Evolutionary conservation across 2,113 vertebrate genomes (phyloP), one percentile per base, ranked within the genome.

Genomic region (Heterotis niloticus): DNA sequence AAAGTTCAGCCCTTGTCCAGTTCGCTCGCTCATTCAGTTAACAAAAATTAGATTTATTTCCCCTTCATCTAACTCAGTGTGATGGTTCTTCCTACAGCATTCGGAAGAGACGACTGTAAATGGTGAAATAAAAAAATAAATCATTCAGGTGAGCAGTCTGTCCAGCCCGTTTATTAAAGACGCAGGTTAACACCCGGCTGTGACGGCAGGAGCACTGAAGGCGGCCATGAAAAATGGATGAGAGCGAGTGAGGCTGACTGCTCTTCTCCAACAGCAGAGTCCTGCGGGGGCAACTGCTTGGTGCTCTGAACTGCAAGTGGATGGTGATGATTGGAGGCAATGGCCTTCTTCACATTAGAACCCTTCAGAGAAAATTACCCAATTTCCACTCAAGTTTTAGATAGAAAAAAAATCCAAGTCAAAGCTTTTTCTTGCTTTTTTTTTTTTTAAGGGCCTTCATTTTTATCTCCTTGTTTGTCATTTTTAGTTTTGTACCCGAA

Each of bases 81-180:
- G 69, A 52, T 0, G 29, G 34, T 52, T 17, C 5, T 71, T 72
- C 10, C 69, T 20, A 54, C 20, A 20, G 69, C 34, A 54, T 54
- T 54, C 24, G 44, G 51, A 5, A 34, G 29, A 72, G n/a, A 51
- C 52, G 69, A 72, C 23, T 11, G 69, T 72, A 72, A 72, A 72
- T 20, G n/a, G 34, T 34, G 34, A 72, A 72, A 72, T 24, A 0
- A 72, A 7, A 44, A 7, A 51, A 51, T 72, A n/a, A 70, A 14
- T 0, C 20, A n/a, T 23, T 5, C 20, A 12, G 52, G 69, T 20
- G 11, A 71, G 2, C 29, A 12, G 28, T 52, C 28, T 20, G 28
- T 70, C 18, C 68, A 51, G 4, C 68, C 34, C 20, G 67, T 34
- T 0, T 44, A 2, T 29, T 7, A 29, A 29, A 69, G 18, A 51